These are phyloP conservation scores for Archips crataeganus DNA, from an alignment of 2,888 invertebrate species.

Conservation along the genomic window DNA sequence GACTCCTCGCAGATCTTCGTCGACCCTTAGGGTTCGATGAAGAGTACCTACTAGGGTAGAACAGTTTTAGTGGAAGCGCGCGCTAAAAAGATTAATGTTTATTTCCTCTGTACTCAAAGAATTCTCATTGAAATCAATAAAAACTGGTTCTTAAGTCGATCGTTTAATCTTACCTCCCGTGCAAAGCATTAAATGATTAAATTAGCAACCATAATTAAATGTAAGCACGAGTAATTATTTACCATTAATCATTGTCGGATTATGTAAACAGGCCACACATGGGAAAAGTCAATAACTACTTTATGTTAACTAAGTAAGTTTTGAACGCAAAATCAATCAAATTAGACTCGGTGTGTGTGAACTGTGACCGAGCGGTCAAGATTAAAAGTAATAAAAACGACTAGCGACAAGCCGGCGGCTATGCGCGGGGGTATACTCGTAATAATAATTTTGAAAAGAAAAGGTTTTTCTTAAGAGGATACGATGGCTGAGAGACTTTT, in stretches of 20 bases:
- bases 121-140: conserved; percentile 8
- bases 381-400: not conserved
- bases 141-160: conserved; percentile 18
- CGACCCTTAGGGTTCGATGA: too few relatives aligned
- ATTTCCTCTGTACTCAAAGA: not conserved
- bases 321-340: conserved; percentile 3
- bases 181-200: conserved; percentile 19
- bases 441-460: too few relatives aligned
- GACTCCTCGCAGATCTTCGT: too few relatives aligned
- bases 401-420: too few relatives aligned
- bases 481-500: too few relatives aligned
- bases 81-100: not conserved
- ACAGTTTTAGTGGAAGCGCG: too few relatives aligned
- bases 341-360: not conserved
- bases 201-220: conserved; percentile 23
- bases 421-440: too few relatives aligned
- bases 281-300: conserved; percentile 6
- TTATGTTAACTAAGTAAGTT: conserved; percentile 1
- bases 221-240: conserved; percentile 11
- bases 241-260: conserved; percentile 12
- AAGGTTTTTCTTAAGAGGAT: too few relatives aligned
- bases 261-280: conserved; percentile 34
- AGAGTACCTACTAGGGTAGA: too few relatives aligned
- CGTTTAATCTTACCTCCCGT: conserved; percentile 13
- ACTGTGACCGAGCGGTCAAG: not conserved